Base-by-base conservation (phyloP, 2,888 invertebrate genomes). In the Merodon equestris region DNA sequence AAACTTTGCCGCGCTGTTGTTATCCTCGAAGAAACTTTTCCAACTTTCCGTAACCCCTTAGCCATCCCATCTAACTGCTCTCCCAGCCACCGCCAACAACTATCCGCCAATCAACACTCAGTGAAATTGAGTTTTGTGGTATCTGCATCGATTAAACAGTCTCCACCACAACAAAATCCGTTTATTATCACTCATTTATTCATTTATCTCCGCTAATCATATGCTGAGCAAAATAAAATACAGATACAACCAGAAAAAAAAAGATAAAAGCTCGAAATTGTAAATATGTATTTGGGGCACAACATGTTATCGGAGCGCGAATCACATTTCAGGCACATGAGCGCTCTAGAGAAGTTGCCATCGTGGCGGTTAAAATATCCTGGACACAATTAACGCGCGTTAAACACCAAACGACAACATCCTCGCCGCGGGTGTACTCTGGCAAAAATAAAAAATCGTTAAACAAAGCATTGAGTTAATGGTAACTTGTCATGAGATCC, bases 321-420 rank as follows among this genome's bases (percentile, higher is more conserved):
- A n/a, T n/a, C n/a, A n/a, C n/a, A n/a, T n/a, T n/a, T n/a, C n/a
- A n/a, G n/a, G n/a, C 27, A 27, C 27, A 27, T 27, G 27, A 27
- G 2, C 7, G 27, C 27, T 27, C 27, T 27, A 27, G 27, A 27
- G 27, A 27, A 7, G 3, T 2, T 27, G 7, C n/a, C 27, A 27
- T 58, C 72, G 77, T 63, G 66, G 60, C 45, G 50, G 45, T 56
- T 73, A 72, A 72, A 61, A 72, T 72, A 67, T 63, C 44, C 73
- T 77, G 77, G 63, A 79, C 67, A 61, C 68, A 79, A 79, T 79
- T 73, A 79, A 58, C 54, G 73, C 58, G 67, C 67, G 63, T 53
- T 68, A 68, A 73, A 63, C 63, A 58, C 48, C 57, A 44, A 63
- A 63, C 58, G 63, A 68, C 63, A 58, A 73, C 67, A 79, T 68